Base-by-base conservation (phyloP, 2,888 invertebrate genomes). In the Lochmaea capreae region DNA sequence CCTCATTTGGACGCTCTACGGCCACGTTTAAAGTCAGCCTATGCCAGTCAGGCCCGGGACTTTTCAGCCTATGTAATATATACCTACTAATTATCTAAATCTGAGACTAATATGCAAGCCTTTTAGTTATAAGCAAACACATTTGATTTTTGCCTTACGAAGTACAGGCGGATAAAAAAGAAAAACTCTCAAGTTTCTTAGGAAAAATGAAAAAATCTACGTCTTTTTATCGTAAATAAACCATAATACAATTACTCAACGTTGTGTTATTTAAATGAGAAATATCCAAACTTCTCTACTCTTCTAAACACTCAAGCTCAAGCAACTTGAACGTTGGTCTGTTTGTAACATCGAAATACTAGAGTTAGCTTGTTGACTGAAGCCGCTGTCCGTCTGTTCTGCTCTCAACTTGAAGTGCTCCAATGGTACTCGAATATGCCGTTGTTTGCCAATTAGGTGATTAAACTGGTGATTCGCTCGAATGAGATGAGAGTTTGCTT, bases 361-460 rank as follows among this genome's bases (percentile, higher is more conserved):
- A 67, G 49, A 67, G 42, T 71, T 71, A 65, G 71, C 74, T 74
- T 71, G 74, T 74, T 71, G 70, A 71, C 71, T 63, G 63, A 71
- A 63, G 57, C 67, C 46, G 33, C 39, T 57, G 72, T 67, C 52
- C 72, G 58, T 63, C 72, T 46, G 67, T 68, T 46, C 63, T 57
- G 63, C 62, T 18, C 43, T 63, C 63, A 39, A 68, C 39, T 49
- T n/a, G 49, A 43, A 22, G 68, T 49, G 33, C 52, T 72, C 22
- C 39, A 46, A 52, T 49, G 39, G 67, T 52, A 22, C 72, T 73
- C 18, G 57, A 68, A 67, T 54, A 57, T 22, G 18, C 58, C 68
- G 14, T 22, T 68, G 72, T 73, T 73, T 73, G 63, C 68, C 72
- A 73, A 73, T 73, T 73, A 73, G 72, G n/a, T 65, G 68, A 73